A percentile compares a stretch with the other conserved stretches of the same genome.
Evolutionary conservation across 2,113 vertebrate species (phyloP).

Genomic region (Gadus macrocephalus): DNA sequence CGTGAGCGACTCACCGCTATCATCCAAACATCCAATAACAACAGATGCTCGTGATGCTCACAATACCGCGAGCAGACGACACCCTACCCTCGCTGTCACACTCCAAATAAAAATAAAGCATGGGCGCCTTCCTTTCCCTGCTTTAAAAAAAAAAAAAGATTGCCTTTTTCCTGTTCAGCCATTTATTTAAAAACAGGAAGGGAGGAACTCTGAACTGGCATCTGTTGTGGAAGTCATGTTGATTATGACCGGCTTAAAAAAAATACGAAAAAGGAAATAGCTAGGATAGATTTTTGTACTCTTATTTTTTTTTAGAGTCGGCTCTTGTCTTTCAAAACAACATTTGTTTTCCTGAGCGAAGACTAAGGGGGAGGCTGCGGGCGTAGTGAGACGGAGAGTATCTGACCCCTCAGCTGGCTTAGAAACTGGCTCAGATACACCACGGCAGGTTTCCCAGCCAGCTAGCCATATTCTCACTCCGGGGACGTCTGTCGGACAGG

Average conservation of each 20-base stretch:
- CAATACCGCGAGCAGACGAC: constrained; percentile 28
- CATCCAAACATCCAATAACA: constrained; percentile 53
- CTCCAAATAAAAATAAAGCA: constrained; percentile 50
- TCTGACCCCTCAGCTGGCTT: constrained; percentile 66
- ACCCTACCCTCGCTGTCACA: neutral
- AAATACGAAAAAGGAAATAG: constrained; percentile 19
- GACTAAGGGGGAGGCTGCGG: constrained; percentile 24
- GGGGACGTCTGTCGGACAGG: constrained; percentile 56
- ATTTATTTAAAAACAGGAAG: constrained; percentile 20
- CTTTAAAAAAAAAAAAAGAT: neutral
- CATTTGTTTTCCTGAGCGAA: constrained; percentile 40
- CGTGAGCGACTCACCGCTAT: constrained; percentile 43
- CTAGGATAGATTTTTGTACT: neutral
- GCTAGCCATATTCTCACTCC: constrained; percentile 49
- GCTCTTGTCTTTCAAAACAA: constrained; percentile 29
- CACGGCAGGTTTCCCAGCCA: constrained; percentile 59
- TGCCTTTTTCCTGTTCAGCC: constrained; percentile 16
- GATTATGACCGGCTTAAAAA: constrained; percentile 4
- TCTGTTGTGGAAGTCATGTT: constrained; percentile 11
- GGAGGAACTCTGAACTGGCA: constrained; percentile 15
- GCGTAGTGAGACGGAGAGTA: constrained; percentile 34
- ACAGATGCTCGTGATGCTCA: constrained; percentile 61
- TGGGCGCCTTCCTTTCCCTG: constrained; percentile 29
- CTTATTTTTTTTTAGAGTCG: neutral
- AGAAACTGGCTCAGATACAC: constrained; percentile 44